These are phyloP conservation scores for Tinamus guttatus DNA, from an alignment of 2,113 vertebrate species.

Conservation along the genomic window DNA sequence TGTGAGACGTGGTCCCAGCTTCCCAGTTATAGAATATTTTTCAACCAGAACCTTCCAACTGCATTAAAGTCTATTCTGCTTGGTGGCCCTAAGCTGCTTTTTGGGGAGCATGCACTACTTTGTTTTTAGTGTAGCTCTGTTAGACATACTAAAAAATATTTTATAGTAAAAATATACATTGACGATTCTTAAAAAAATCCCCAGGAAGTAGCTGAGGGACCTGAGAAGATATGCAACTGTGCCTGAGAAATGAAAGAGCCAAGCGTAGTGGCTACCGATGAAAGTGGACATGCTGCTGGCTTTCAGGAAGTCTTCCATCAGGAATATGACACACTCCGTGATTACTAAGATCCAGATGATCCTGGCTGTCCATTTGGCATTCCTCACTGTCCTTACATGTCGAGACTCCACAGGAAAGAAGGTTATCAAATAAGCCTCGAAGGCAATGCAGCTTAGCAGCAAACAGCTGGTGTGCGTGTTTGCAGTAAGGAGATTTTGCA, in stretches of 20 bases:
- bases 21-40: not conserved
- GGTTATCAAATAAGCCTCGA: slow-evolving; percentile 81
- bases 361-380: slow-evolving; percentile 44
- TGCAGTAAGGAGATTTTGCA: slow-evolving; percentile 69
- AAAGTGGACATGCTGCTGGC: not conserved
- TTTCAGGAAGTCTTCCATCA: not conserved
- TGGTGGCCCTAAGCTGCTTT: not conserved
- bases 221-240: not conserved
- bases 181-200: slow-evolving; percentile 72
- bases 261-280: accelerated
- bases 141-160: slow-evolving; percentile 66
- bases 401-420: slow-evolving; percentile 75
- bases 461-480: slow-evolving; percentile 77
- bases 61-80: accelerated
- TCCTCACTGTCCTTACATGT: slow-evolving; percentile 72
- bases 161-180: slow-evolving; percentile 81
- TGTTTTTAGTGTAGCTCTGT: not conserved
- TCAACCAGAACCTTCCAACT: not conserved
- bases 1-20: not conserved
- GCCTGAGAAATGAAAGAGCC: not conserved
- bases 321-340: slow-evolving; percentile 56
- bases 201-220: slow-evolving; percentile 62
- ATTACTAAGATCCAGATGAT: slow-evolving; percentile 73
- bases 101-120: not conserved
- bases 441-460: slow-evolving; percentile 80